Evolutionary conservation across 2,797 vertebrate species (phyloP).

Genomic region (Linurgus olivaceus): DNA sequence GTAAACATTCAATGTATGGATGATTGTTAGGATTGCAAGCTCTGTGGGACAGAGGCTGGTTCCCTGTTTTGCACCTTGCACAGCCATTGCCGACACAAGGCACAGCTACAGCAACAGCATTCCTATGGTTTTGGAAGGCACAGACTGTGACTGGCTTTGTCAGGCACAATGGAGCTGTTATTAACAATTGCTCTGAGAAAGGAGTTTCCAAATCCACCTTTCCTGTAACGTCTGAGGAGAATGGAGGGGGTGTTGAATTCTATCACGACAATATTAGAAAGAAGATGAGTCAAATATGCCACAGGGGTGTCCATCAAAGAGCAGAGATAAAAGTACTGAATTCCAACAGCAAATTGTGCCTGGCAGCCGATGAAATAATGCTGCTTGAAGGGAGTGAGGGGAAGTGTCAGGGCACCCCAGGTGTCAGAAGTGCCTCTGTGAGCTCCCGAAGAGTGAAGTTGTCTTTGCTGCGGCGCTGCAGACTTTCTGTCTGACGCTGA

Average conservation of each 20-base stretch:
- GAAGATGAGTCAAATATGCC: conserved; percentile 41
- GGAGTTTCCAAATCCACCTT: conserved; percentile 14
- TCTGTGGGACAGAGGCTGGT: background rate
- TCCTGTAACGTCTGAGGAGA: conserved; percentile 1
- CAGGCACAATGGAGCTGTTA: background rate
- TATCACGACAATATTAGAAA: background rate
- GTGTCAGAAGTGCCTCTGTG: conserved; percentile 23
- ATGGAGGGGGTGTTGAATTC: conserved; percentile 32
- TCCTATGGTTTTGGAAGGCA: background rate
- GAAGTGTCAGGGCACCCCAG: background rate
- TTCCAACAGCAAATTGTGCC: conserved; percentile 40
- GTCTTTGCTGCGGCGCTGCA: background rate
- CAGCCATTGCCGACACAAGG: background rate
- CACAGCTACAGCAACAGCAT: background rate
- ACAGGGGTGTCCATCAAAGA: conserved; percentile 37
- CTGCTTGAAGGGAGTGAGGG: conserved; percentile 1
- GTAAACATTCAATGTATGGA: background rate
- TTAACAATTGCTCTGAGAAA: background rate
- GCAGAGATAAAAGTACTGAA: conserved; percentile 18
- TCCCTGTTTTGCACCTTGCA: background rate
- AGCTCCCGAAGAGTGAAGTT: conserved; percentile 40
- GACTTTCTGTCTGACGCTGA: conserved; percentile 57
- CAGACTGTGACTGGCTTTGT: background rate
- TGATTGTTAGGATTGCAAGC: background rate
- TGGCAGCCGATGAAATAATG: conserved; percentile 39